Base-by-base conservation (phyloP, 2,888 invertebrate species). In the Ochropleura leucogaster region DNA sequence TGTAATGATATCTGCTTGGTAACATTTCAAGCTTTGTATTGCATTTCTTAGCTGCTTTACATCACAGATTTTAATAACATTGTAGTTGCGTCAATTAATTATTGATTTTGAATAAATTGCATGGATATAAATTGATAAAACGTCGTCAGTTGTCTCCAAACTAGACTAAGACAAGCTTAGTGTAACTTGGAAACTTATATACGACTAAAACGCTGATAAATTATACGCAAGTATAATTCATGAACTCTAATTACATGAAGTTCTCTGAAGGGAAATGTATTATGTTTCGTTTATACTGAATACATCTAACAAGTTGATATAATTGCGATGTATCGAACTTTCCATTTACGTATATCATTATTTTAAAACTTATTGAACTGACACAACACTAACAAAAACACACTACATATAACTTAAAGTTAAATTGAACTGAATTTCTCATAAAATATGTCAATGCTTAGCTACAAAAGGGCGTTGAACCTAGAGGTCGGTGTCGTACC, bases 401-500 rank as follows among this genome's bases (percentile, higher is more conserved):
- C 82, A 85, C 83, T 85, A 83, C 68, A 72, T 71, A 63, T 30
- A 68, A 8, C 71, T 82, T 71, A 81, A 55, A 74, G 10, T 81
- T 81, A 81, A 83, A 85, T 83, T 84, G 82, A 83, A 83, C 82
- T 84, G 75, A 74, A 78, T 47, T 82, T 40, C 44, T 80, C 49
- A 42, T 80, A 63, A 63, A 68, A 71, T 69, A 68, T 81, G 72
- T 84, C 46, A 51, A 67, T 72, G 55, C 66, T 63, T 77, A 74
- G 67, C 69, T 73, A 72, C 63, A 77, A 20, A 68, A 65, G 53
- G 74, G 42, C 0, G 7, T 60, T 9, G 44, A 57, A 64, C 80
- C 95, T 97, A 99, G 92, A 99, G 98, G 96, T 99, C 99, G 86
- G 99, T 99, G 96, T 99, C 99, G 96, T 99, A 99, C 99, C 99